These are phyloP conservation scores for Zoanthus sansibaricus DNA, from an alignment of 92 coral and sea anemone genomes.

Conservation along the genomic window DNA sequence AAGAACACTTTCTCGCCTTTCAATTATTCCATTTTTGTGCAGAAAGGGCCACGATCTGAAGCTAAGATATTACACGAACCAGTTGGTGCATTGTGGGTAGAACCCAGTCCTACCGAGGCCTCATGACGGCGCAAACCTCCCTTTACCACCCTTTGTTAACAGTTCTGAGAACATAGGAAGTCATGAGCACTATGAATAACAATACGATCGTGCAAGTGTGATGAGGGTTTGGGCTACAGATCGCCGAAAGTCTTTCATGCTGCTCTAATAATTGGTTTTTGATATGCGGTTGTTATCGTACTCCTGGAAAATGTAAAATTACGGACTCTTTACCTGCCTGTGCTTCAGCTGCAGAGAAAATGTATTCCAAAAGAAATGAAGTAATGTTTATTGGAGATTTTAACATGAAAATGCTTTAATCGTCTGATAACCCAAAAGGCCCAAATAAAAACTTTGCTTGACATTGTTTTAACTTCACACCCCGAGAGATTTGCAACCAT, in stretches of 20 bases:
- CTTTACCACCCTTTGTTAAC: too few species aligned
- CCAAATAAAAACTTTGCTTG: conserved; percentile 63
- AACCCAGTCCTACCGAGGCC: too few species aligned
- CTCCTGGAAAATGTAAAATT: conserved; percentile 67
- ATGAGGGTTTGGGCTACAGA: too few species aligned
- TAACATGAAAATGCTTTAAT: conserved; percentile 56
- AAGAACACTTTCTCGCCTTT: too few species aligned
- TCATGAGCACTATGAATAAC: too few species aligned
- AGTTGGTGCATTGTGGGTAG: too few species aligned
- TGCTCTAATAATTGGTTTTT: conserved; percentile 56
- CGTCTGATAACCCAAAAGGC: conserved; percentile 47
- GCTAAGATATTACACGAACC: too few species aligned
- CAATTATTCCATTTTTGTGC: too few species aligned
- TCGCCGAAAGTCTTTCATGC: neutral
- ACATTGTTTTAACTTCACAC: conserved; percentile 58
- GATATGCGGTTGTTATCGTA: conserved; percentile 71
- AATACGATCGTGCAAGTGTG: too few species aligned
- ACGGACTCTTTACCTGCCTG: conserved; percentile 57
- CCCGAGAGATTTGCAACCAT: conserved; percentile 40
- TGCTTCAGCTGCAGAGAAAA: conserved; percentile 55
- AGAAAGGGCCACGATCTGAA: too few species aligned
- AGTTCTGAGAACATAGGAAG: too few species aligned
- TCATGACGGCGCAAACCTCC: too few species aligned
- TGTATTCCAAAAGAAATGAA: conserved; percentile 70
- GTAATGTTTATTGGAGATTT: conserved; percentile 69